phyloP scores from a whole-genome alignment of 1,140 invertebrate genomes.

The Dendroctonus ponderosae region DNA sequence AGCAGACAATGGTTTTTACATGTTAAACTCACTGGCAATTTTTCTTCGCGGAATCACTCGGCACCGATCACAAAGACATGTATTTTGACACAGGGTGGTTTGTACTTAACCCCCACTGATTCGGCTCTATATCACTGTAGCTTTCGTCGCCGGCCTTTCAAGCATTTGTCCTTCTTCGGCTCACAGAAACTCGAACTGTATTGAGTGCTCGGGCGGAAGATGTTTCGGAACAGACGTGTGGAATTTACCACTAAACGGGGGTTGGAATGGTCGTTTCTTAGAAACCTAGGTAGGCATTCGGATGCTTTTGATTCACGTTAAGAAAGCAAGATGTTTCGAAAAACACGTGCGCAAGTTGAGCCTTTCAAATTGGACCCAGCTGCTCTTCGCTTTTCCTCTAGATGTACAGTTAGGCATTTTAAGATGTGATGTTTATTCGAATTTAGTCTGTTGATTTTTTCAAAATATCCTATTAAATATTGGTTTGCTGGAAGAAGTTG shows the following conservation, averaged over 20 bases:
- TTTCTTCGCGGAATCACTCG: slow-evolving; percentile 15
- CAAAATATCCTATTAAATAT: too few species aligned
- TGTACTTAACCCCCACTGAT: slow-evolving; percentile 20
- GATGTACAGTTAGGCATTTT: too few species aligned
- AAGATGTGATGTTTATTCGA: too few species aligned
- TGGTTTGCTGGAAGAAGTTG: too few species aligned
- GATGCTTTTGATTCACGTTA: slow-evolving; percentile 10
- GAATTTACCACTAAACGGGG: slow-evolving; percentile 8
- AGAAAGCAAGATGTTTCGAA: slow-evolving; percentile 13
- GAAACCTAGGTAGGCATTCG: slow-evolving; percentile 10
- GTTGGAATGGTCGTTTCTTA: slow-evolving; percentile 8
- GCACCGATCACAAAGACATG: slow-evolving; percentile 3
- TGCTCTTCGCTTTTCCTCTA: too few species aligned
- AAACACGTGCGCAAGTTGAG: slow-evolving; percentile 13
- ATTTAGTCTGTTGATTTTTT: too few species aligned
- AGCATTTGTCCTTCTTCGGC: slow-evolving; percentile 2
- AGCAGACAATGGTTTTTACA: neutral
- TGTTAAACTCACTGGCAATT: neutral
- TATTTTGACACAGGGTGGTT: slow-evolving; percentile 28
- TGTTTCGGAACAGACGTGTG: slow-evolving; percentile 14
- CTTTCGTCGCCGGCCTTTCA: neutral
- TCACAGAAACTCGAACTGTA: too few species aligned
- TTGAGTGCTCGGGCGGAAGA: neutral
- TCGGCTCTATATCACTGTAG: neutral
- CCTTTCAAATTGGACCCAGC: neutral